Base-by-base conservation (phyloP, 2,888 invertebrate genomes). In the Cantharis rustica region DNA sequence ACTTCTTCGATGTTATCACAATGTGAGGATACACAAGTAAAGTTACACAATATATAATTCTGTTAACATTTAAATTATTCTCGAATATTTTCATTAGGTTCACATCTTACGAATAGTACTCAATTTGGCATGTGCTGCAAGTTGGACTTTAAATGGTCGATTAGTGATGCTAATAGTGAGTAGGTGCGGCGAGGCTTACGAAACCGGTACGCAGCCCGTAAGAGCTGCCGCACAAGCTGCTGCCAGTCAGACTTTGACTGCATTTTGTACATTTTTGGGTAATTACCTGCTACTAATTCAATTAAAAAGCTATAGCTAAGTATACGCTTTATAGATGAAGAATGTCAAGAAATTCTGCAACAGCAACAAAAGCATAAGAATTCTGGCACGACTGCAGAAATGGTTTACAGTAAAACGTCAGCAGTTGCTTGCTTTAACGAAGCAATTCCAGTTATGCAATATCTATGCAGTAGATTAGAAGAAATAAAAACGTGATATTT, bases 211-310 rank as follows among this genome's bases (percentile, higher is more conserved):
- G 69, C 92, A 95, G 78, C 95, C 94, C 69, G 94, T 95, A 2
- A 92, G 95, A 79, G 96, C 96, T 0, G 96, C 97, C 0, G 96
- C 96, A 0, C 91, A 96, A 83, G 97, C 97, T 1, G 96, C 97
- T 0, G 95, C 97, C 9, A 96, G 96, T 73, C 97, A 97, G 87
- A 95, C 96, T 4, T 88, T 98, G 31, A 90, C 96, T 68, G 95
- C 96, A 0, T 96, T 97, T 86, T 95, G 95, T 84, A 92, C 94
- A 17, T 95, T 95, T 86, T 88, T 96, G 71, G 95, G 94, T 93
- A 86, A 27, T n/a, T 10, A 17, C 7, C 10, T 16, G 2, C 9
- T 63, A 27, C 13, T 17, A 63, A 17, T 16, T 16, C 7, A 63
- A 17, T 17, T 17, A 63, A n/a, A 63, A 63, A 10, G 3, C 5